These are phyloP conservation scores for Frieseomelitta varia DNA, from an alignment of 1,140 invertebrate genomes.

Conservation along the genomic window DNA sequence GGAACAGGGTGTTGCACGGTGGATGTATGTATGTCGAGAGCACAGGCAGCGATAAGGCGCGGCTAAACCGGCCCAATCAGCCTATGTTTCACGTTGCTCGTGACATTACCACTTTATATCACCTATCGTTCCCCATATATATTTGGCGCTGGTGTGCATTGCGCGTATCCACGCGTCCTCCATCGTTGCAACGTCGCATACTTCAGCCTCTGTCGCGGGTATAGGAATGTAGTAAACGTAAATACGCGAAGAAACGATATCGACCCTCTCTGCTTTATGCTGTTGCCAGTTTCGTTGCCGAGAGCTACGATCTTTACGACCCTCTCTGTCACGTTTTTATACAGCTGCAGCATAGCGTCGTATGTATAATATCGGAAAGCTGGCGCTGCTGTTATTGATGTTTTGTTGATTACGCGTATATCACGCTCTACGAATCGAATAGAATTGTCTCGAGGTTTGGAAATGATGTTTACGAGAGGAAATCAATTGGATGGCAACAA, in stretches of 20 bases:
- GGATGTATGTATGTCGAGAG: conserved; percentile 55
- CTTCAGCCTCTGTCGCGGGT: conserved; percentile 39
- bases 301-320: conserved; percentile 52
- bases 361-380: not conserved
- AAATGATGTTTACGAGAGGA: not conserved
- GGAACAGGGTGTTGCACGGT: conserved; percentile 9
- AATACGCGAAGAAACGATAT: conserved; percentile 57
- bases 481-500: not conserved
- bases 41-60: conserved; percentile 64
- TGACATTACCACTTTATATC: conserved; percentile 71
- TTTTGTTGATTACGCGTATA: not conserved
- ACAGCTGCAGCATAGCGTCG: not conserved
- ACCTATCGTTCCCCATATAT: conserved; percentile 69
- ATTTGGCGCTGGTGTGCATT: conserved; percentile 47
- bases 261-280: conserved; percentile 60
- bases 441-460: not conserved
- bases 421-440: not conserved
- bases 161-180: conserved; percentile 13
- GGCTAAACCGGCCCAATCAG: conserved; percentile 68
- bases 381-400: not conserved
- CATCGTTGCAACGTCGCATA: conserved; percentile 31
- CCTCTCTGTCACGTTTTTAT: conserved; percentile 32
- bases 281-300: conserved; percentile 48
- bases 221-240: conserved; percentile 62
- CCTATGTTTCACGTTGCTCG: conserved; percentile 68